Evolutionary conservation across 2,888 invertebrate genomes (phyloP).

Genomic region (Cephus spinipes): DNA sequence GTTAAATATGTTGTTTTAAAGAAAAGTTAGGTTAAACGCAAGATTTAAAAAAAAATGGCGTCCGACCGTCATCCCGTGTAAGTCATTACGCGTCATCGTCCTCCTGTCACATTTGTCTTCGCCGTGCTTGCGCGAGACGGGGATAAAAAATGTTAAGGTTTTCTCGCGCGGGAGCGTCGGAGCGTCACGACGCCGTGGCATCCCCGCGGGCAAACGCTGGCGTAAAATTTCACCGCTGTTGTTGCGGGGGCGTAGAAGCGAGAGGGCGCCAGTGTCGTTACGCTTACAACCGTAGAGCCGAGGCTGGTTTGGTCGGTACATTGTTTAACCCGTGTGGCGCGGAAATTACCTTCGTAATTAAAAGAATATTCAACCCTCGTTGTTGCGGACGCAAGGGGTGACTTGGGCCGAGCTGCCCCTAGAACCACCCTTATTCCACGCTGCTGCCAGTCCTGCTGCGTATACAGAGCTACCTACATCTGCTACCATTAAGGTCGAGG

Average conservation of each 20-base stretch:
- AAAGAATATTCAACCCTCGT: constrained; percentile 27
- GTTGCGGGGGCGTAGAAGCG: neutral
- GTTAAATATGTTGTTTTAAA: too few relatives aligned
- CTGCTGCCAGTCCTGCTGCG: constrained; percentile 8
- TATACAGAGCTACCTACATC: constrained; percentile 21
- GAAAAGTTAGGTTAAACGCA: too few relatives aligned
- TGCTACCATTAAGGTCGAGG: constrained; percentile 20
- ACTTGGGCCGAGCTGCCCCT: constrained; percentile 15
- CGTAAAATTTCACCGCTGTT: constrained; percentile 16
- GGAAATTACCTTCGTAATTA: constrained; percentile 32
- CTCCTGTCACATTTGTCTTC: too few relatives aligned
- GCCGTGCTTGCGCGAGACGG: too few relatives aligned
- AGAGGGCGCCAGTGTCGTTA: constrained; percentile 10
- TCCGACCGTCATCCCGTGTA: too few relatives aligned
- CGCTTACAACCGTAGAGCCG: constrained; percentile 4
- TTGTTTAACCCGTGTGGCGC: constrained; percentile 23
- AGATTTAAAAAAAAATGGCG: too few relatives aligned
- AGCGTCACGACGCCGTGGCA: too few relatives aligned
- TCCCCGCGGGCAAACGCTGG: neutral
- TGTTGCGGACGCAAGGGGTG: constrained; percentile 16
- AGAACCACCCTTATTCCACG: constrained; percentile 9
- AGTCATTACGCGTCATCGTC: too few relatives aligned
- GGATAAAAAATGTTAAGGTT: too few relatives aligned
- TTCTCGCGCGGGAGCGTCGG: too few relatives aligned
- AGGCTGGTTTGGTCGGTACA: constrained; percentile 7